phyloP scores from a whole-genome alignment of 2,797 vertebrate genomes.

The Brachyrhaphis roseni region DNA sequence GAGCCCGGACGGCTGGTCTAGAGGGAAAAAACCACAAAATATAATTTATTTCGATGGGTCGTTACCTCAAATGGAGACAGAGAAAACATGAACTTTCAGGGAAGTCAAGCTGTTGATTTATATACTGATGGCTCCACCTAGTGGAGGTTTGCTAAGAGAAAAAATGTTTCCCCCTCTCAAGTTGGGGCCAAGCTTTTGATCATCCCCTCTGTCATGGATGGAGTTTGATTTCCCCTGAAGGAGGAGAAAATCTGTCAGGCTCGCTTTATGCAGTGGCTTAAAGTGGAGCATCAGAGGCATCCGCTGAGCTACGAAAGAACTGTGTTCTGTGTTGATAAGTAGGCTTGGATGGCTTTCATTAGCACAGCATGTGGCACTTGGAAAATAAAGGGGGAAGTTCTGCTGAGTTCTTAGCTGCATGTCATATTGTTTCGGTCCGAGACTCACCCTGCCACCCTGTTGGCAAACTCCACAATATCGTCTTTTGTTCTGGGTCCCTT shows the following conservation, averaged over 20 bases:
- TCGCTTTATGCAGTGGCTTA: slow-evolving; percentile 58
- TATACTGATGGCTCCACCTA: slow-evolving; percentile 59
- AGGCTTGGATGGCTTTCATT: slow-evolving; percentile 33
- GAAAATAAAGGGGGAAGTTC: slow-evolving; percentile 20
- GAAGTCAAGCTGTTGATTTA: neutral
- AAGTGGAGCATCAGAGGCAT: slow-evolving; percentile 52
- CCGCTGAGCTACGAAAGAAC: slow-evolving; percentile 55
- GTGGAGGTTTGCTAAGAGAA: slow-evolving; percentile 43
- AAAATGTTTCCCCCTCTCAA: slow-evolving; percentile 19
- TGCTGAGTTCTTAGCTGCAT: neutral
- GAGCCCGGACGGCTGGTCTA: slow-evolving; percentile 91
- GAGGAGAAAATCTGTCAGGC: slow-evolving; percentile 56
- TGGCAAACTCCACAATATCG: slow-evolving; percentile 97
- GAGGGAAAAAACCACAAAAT: slow-evolving; percentile 12
- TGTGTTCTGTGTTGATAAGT: slow-evolving; percentile 51
- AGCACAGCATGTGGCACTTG: slow-evolving; percentile 23
- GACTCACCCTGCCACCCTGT: slow-evolving; percentile 95
- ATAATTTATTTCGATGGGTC: neutral
- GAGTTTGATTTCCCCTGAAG: slow-evolving; percentile 63
- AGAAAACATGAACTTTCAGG: neutral
- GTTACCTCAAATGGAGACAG: slow-evolving; percentile 2
- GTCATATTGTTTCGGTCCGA: slow-evolving; percentile 5
- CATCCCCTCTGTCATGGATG: slow-evolving; percentile 59
- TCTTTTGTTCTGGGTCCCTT: slow-evolving; percentile 97
- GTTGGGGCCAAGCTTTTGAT: slow-evolving; percentile 61